Percentiles rank a stretch among this genome's conserved stretches.
phyloP scores from a whole-genome alignment of 2,113 vertebrate genomes.

The Lipophrys pholis region DNA sequence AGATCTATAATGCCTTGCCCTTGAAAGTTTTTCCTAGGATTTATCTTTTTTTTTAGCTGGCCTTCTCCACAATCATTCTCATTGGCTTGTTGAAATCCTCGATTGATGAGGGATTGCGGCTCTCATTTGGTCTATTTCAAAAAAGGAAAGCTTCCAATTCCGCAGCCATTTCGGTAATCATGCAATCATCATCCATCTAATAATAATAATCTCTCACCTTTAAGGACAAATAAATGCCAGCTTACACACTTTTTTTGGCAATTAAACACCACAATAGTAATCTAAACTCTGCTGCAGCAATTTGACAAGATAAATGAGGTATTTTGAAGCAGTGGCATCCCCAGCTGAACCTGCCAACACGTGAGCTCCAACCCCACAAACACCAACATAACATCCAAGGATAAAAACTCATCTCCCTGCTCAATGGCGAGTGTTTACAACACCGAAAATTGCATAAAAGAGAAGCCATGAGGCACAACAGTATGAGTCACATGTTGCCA shows the following conservation, averaged over 20 bases:
- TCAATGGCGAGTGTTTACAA: slow-evolving; percentile 6
- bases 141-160: neutral
- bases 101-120: slow-evolving; percentile 9
- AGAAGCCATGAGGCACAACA: neutral
- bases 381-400: slow-evolving; percentile 4
- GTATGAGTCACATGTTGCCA: too few species aligned
- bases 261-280: slow-evolving; percentile 13
- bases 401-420: slow-evolving; percentile 6
- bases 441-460: slow-evolving; percentile 12
- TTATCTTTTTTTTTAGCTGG: neutral
- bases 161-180: neutral
- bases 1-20: slow-evolving; percentile 30
- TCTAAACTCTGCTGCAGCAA: neutral
- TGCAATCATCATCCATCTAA: neutral
- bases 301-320: neutral
- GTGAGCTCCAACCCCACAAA: neutral
- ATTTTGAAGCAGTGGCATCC: neutral
- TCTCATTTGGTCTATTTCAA: slow-evolving; percentile 1
- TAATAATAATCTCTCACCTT: slow-evolving; percentile 35
- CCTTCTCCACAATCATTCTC: slow-evolving; percentile 19
- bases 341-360: neutral
- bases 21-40: slow-evolving; percentile 2
- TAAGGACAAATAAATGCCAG: slow-evolving; percentile 13
- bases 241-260: neutral
- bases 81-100: slow-evolving; percentile 7